A percentile compares a stretch with the other conserved stretches of the same genome.
Evolutionary conservation across 2,113 vertebrate species (phyloP).

Genomic region (Rhipidura dahli): DNA sequence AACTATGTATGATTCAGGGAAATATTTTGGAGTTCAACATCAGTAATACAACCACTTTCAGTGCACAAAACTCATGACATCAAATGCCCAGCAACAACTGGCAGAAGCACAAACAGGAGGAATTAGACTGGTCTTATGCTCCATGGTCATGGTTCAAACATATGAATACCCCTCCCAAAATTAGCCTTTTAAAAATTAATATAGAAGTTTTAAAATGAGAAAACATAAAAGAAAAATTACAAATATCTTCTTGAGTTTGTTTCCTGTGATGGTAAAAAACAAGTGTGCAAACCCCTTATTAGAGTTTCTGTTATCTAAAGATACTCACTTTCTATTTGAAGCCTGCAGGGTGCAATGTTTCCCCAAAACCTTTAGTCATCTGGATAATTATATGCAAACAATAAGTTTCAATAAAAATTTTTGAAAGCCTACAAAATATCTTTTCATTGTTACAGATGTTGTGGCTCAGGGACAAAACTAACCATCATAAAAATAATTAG

Average conservation of each 20-base stretch:
- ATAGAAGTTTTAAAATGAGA: neutral
- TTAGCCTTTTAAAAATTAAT: neutral
- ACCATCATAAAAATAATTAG: constrained; percentile 12
- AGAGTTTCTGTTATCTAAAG: neutral
- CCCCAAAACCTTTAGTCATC: neutral
- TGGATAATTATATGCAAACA: neutral
- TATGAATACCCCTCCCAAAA: neutral
- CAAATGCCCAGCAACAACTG: neutral
- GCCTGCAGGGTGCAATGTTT: neutral
- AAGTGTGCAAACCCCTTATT: neutral
- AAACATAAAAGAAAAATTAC: neutral
- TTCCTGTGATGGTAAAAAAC: neutral
- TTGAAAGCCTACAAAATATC: neutral
- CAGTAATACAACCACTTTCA: neutral
- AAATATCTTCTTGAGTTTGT: neutral
- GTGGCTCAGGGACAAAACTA: neutral
- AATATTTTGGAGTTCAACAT: neutral
- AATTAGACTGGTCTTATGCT: neutral
- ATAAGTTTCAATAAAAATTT: neutral
- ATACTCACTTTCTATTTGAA: neutral
- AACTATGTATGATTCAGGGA: neutral
- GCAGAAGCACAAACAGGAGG: neutral
- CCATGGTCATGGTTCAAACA: neutral
- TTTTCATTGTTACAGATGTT: constrained; percentile 35
- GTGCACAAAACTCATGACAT: neutral